Conservation (phyloP, 2,888 invertebrate genomes). For the Euplexia lucipara region DNA sequence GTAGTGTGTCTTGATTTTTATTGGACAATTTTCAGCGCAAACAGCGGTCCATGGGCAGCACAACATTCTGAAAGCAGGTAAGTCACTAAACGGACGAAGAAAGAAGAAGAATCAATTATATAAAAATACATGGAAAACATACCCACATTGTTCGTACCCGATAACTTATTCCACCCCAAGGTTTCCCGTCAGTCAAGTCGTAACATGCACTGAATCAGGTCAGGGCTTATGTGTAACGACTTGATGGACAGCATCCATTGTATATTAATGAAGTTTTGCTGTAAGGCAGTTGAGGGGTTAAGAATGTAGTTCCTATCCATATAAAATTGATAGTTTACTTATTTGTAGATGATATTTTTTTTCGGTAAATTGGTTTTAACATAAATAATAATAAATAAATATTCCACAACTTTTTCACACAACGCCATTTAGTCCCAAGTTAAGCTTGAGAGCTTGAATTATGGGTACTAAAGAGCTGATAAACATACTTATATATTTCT, state of each 20-base stretch:
- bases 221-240: constrained; percentile 46
- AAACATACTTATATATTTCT: no score
- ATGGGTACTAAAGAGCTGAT: no score
- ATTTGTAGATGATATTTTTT: no score
- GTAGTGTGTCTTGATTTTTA: no score
- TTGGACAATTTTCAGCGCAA: no score
- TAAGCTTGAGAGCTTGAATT: no score
- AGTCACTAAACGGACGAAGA: background rate
- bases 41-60: no score
- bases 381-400: no score
- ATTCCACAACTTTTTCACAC: no score
- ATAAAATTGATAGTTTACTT: background rate
- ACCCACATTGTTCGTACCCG: constrained; percentile 9
- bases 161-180: constrained; percentile 61
- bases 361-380: no score
- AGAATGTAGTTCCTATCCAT: constrained; percentile 8
- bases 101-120: background rate
- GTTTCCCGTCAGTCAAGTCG: constrained; percentile 43
- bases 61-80: no score
- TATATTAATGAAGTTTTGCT: constrained; percentile 44
- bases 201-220: constrained; percentile 53
- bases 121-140: constrained; percentile 5
- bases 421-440: no score
- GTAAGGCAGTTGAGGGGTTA: constrained; percentile 6
- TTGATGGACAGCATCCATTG: constrained; percentile 61